These are phyloP conservation scores for Zeugodacus cucurbitae DNA, from an alignment of 1,140 invertebrate genomes.

Conservation along the genomic window DNA sequence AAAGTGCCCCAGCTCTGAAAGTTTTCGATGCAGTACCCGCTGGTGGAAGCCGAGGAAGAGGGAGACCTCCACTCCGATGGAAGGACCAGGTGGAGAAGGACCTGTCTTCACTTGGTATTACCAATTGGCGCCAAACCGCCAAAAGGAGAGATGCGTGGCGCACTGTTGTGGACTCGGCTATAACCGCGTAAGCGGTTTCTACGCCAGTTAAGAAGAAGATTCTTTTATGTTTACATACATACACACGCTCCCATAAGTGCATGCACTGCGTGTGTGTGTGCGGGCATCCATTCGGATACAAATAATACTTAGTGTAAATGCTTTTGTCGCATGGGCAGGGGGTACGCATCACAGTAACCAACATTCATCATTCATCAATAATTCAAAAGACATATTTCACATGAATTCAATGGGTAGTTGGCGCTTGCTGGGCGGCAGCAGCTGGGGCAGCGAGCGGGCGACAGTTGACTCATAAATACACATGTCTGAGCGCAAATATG, in stretches of 20 bases:
- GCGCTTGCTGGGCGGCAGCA: neutral
- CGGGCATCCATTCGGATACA: neutral
- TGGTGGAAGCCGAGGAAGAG: no score
- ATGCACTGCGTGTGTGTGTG: neutral
- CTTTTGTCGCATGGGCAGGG: neutral
- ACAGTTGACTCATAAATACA: neutral
- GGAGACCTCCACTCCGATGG: no score
- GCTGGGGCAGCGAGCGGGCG: neutral
- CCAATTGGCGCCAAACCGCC: no score
- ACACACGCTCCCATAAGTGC: neutral
- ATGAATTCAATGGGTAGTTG: slow-evolving; percentile 2
- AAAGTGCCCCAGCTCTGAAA: no score
- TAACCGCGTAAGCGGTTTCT: no score
- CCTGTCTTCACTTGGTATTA: no score
- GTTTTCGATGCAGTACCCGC: no score
- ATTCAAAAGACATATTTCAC: slow-evolving; percentile 39
- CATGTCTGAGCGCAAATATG: neutral
- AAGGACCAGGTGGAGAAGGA: no score
- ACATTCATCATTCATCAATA: slow-evolving; percentile 36
- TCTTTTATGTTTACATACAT: neutral
- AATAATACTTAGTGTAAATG: slow-evolving; percentile 1
- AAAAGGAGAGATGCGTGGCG: no score
- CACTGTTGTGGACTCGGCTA: no score
- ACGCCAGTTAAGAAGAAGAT: no score
- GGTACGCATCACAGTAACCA: neutral